Base-by-base conservation (phyloP, 2,113 vertebrate genomes). In the Amazona guildingii region DNA sequence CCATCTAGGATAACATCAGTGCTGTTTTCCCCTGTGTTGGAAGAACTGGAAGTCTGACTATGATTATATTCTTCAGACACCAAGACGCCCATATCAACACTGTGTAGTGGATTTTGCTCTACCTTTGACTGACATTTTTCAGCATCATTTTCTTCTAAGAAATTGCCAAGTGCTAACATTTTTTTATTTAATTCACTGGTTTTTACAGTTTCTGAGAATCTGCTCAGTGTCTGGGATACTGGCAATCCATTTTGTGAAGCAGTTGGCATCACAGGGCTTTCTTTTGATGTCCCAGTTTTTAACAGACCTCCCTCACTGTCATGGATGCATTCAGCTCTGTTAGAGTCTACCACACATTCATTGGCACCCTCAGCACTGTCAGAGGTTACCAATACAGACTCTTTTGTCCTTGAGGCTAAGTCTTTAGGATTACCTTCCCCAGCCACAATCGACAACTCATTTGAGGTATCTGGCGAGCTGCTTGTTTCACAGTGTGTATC, bases 201-300 rank as follows among this genome's bases (percentile, higher is more conserved):
- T 69, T 93, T 86, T n/a, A 90, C 52, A 74, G 44, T 18, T 83
- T 98, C 95, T 12, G 97, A 96, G 37, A 77, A 90, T 29, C 59
- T 80, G 3, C 66, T 78, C 7, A 97, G 84, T 9, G 87, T 55
- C 52, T 95, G 94, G 78, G 74, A 89, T 27, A 77, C 79, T 10
- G 96, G 91, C 8, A 83, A 55, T 2, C 52, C 35, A 33, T 67
- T 81, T 21, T 90, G 48, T 39, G 94, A 95, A 52, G 83, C 31
- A 49, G 29, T 33, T 41, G 62, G 39, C 25, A 37, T 57, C 11
- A 31, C 6, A 37, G 12, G 10, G 28, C 9, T 66, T 81, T 79
- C 83, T 16, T 35, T 29, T 15, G 46, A 39, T 8, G n/a, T 43
- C 59, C 21, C 72, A 54, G 49, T 20, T 54, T 80, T 80, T 57